These are phyloP conservation scores for Battus philenor DNA, from an alignment of 1,140 invertebrate species.

Conservation along the genomic window DNA sequence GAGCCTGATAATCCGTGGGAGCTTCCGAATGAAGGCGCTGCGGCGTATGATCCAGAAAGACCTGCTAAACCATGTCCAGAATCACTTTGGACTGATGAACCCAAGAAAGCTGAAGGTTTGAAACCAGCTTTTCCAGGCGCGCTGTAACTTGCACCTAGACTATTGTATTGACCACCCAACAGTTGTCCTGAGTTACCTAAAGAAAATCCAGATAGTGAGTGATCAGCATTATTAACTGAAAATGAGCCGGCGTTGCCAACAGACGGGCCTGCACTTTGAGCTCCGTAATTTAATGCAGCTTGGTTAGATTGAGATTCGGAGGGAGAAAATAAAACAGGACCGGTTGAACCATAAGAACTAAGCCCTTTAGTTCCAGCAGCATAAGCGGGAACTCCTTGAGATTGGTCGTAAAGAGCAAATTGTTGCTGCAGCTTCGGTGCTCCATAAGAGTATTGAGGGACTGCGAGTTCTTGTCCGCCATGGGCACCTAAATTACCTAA, in stretches of 20 bases:
- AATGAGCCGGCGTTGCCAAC: slow-evolving; percentile 29
- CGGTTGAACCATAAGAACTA: slow-evolving; percentile 53
- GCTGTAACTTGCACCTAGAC: slow-evolving; percentile 31
- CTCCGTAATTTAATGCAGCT: slow-evolving; percentile 32
- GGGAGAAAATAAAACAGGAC: slow-evolving; percentile 58
- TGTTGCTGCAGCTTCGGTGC: slow-evolving; percentile 45
- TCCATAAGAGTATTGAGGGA: slow-evolving; percentile 42
- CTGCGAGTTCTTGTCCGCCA: slow-evolving; percentile 24
- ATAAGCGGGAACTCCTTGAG: slow-evolving; percentile 42
- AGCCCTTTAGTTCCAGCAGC: slow-evolving; percentile 56
- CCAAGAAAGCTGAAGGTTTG: slow-evolving; percentile 61
- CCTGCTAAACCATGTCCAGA: slow-evolving; percentile 36
- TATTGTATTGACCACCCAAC: slow-evolving; percentile 40
- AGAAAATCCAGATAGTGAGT: slow-evolving; percentile 27
- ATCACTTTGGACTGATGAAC: slow-evolving; percentile 51
- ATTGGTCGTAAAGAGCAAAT: slow-evolving; percentile 27
- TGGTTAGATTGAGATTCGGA: slow-evolving; percentile 34
- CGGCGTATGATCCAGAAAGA: slow-evolving; percentile 37
- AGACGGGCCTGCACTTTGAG: slow-evolving; percentile 40
- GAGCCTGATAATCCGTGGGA: slow-evolving; percentile 32
- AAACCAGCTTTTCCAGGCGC: slow-evolving; percentile 54
- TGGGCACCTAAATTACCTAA: slow-evolving; percentile 32
- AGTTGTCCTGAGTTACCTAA: slow-evolving; percentile 24
- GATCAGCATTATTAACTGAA: slow-evolving; percentile 31
- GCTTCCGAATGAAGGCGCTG: slow-evolving; percentile 44